Conservation (phyloP, 2,113 vertebrate species). For the Hippocampus mohnikei region DNA sequence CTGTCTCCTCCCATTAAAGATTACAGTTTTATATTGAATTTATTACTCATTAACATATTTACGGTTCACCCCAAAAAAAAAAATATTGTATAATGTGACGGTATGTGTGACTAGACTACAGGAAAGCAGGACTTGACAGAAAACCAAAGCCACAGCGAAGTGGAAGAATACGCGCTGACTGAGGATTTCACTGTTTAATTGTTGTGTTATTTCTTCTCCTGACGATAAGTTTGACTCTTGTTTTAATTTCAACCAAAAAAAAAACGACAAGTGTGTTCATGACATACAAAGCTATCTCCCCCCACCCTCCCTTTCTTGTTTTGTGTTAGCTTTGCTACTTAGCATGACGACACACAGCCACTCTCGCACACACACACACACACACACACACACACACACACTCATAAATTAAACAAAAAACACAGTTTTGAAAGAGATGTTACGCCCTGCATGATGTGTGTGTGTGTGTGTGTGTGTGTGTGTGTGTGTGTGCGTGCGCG, state of each 20-base stretch:
- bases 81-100: too few relatives aligned
- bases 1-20: neutral
- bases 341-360: conserved; percentile 56
- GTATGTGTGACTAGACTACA: too few relatives aligned
- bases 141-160: neutral
- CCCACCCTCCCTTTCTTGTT: neutral
- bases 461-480: conserved; percentile 34
- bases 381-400: neutral
- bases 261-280: neutral
- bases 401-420: conserved; percentile 62
- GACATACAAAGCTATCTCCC: neutral
- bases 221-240: too few relatives aligned
- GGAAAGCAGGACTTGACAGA: too few relatives aligned
- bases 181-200: neutral
- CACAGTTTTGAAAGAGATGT: conserved; percentile 68
- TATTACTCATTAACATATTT: neutral
- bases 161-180: neutral
- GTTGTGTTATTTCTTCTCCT: too few relatives aligned
- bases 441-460: conserved; percentile 28
- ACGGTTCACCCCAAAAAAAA: neutral
- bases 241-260: neutral
- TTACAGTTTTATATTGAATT: neutral
- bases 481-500: conserved; percentile 29
- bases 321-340: neutral
- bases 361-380: conserved; percentile 4